A percentile compares a stretch with the other conserved stretches of the same genome.
Conservation (phyloP, 2,888 invertebrate genomes). For the Apamea anceps region DNA sequence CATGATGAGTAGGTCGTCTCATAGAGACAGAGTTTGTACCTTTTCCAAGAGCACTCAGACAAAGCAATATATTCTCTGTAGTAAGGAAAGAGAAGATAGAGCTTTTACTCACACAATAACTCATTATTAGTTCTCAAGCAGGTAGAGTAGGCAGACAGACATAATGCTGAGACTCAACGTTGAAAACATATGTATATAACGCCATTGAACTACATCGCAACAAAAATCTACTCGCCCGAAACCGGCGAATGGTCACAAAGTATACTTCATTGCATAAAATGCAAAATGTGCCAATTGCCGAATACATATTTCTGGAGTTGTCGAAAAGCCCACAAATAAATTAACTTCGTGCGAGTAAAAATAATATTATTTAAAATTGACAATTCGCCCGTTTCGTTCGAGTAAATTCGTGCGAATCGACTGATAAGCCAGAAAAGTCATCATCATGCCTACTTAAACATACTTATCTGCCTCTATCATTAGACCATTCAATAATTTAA, state of each 20-base stretch:
- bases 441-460: background rate
- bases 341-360: background rate
- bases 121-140: background rate
- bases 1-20: background rate
- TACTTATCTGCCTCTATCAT: too few relatives aligned
- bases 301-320: background rate
- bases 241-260: too few relatives aligned
- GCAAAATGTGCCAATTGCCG: background rate
- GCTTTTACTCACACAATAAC: background rate
- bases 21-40: background rate
- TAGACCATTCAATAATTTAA: background rate
- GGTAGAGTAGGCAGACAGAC: background rate
- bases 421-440: background rate
- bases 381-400: too few relatives aligned
- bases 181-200: background rate
- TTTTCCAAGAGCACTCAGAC: background rate
- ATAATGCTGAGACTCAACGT: too few relatives aligned
- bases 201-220: too few relatives aligned
- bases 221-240: background rate
- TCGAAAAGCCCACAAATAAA: background rate
- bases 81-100: too few relatives aligned
- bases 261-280: too few relatives aligned
- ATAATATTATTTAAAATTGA: background rate
- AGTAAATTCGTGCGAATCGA: too few relatives aligned
- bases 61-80: background rate